phyloP scores from a whole-genome alignment of 2,888 invertebrate species.

The Kryphioiulus occultus region DNA sequence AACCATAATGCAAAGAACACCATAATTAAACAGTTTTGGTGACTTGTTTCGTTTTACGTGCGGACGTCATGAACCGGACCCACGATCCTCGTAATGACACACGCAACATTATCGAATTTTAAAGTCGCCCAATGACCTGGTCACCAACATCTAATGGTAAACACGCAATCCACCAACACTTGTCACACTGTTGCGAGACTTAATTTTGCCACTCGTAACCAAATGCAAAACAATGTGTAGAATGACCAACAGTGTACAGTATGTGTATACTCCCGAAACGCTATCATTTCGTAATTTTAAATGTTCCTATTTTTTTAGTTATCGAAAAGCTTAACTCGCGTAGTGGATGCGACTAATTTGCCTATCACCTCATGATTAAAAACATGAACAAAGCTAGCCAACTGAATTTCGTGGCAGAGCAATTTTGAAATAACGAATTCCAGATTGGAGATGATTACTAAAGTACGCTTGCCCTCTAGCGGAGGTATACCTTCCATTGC shows the following conservation, averaged over 20 bases:
- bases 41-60: no score
- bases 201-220: background rate
- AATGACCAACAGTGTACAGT: background rate
- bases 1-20: background rate
- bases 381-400: background rate
- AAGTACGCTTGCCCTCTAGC: no score
- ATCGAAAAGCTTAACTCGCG: background rate
- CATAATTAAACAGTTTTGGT: background rate
- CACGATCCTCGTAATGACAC: background rate
- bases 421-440: no score
- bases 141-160: background rate
- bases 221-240: background rate
- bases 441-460: no score
- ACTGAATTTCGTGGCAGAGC: no score
- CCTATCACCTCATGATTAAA: background rate
- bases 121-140: conserved; percentile 35
- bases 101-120: conserved; percentile 11
- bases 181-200: background rate
- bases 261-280: background rate
- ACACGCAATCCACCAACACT: background rate
- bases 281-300: background rate
- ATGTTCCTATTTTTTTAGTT: background rate
- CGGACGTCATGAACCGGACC: background rate
- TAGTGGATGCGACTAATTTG: background rate
- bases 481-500: no score